Percentiles rank a stretch among this genome's conserved stretches.
Evolutionary conservation across 2,888 invertebrate species (phyloP).

Genomic region (Lasioglossum pauxillum): DNA sequence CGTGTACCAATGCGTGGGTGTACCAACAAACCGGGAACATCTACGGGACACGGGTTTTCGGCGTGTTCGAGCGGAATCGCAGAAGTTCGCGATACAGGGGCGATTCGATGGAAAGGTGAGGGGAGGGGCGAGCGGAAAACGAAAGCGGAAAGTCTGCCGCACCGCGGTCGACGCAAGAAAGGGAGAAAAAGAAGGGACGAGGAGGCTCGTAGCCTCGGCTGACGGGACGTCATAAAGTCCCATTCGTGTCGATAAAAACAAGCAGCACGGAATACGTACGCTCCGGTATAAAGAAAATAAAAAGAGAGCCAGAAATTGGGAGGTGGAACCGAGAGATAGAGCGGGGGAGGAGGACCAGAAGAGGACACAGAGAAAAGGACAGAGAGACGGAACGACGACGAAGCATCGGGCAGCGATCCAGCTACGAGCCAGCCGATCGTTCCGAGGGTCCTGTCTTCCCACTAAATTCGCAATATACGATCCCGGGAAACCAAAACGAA

Average conservation of each 20-base stretch:
- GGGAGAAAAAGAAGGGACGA: slow-evolving; percentile 58
- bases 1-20: slow-evolving; percentile 35
- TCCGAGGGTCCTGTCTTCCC: slow-evolving; percentile 73
- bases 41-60: slow-evolving; percentile 55
- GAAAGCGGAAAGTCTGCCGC: slow-evolving; percentile 1
- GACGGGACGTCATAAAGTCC: slow-evolving; percentile 79
- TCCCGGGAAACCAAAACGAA: slow-evolving; percentile 76
- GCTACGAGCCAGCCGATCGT: slow-evolving; percentile 76
- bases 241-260: slow-evolving; percentile 76
- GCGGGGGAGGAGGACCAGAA: slow-evolving; percentile 23
- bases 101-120: slow-evolving; percentile 9
- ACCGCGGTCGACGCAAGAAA: slow-evolving; percentile 39
- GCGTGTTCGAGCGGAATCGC: slow-evolving; percentile 34
- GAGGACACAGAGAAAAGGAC: slow-evolving; percentile 9
- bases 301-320: slow-evolving; percentile 20
- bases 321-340: slow-evolving; percentile 28
- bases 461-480: slow-evolving; percentile 78
- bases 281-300: slow-evolving; percentile 40
- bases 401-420: slow-evolving; percentile 71
- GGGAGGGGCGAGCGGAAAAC: slow-evolving; percentile 11
- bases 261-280: slow-evolving; percentile 69
- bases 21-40: slow-evolving; percentile 38
- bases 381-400: slow-evolving; percentile 39
- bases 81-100: slow-evolving; percentile 24
- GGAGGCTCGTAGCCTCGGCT: slow-evolving; percentile 61